Conservation (phyloP, 2,113 vertebrate species). For the Bubalus kerabau region DNA sequence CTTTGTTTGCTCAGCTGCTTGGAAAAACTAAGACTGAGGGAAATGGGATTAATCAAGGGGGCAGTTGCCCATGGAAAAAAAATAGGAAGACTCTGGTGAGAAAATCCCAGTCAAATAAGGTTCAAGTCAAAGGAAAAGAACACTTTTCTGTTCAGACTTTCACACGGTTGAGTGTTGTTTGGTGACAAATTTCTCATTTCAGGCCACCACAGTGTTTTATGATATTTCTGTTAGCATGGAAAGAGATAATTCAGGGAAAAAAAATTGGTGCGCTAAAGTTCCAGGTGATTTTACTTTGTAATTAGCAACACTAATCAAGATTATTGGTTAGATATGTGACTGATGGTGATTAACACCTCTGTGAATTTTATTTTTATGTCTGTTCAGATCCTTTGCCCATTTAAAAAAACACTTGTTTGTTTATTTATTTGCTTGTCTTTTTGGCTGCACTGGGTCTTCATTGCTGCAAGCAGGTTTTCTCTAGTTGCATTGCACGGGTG, state of each 20-base stretch:
- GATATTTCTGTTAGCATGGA: background rate
- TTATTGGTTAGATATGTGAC: conserved; percentile 21
- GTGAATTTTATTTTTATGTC: background rate
- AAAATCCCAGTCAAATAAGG: conserved; percentile 54
- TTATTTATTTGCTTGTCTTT: background rate
- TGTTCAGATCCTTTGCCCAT: background rate
- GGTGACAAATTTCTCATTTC: background rate
- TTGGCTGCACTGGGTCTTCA: background rate
- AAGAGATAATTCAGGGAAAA: background rate
- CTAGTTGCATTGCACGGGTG: background rate
- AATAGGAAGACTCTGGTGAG: conserved; percentile 44
- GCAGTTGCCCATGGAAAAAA: conserved; percentile 68
- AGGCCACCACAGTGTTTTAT: background rate
- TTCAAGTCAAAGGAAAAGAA: conserved; percentile 1
- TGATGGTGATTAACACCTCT: background rate
- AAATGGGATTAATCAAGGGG: conserved; percentile 74
- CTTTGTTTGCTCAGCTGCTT: conserved; percentile 79
- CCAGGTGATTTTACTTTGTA: conserved; percentile 11
- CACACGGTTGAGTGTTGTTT: background rate
- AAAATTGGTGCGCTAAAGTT: background rate
- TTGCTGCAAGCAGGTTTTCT: background rate
- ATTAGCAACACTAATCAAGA: background rate
- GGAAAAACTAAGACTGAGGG: conserved; percentile 60
- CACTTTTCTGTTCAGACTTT: conserved; percentile 12
- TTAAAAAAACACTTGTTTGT: background rate